These are phyloP conservation scores for Pholis gunnellus DNA, from an alignment of 2,113 vertebrate species.

Conservation along the genomic window DNA sequence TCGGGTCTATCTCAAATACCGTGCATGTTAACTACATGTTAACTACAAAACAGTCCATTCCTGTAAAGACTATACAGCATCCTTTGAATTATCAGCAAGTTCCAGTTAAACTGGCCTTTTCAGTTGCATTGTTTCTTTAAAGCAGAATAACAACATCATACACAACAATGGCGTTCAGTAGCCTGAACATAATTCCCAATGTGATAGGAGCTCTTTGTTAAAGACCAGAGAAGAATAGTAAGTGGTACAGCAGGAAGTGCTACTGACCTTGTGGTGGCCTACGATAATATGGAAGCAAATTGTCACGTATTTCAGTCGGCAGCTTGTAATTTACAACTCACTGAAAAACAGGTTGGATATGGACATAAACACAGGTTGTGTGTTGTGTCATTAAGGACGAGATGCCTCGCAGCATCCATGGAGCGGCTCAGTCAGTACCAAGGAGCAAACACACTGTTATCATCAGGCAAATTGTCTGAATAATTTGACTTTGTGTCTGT, in stretches of 20 bases:
- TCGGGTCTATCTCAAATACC: background rate
- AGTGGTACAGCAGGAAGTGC: constrained; percentile 29
- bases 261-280: constrained; percentile 51
- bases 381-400: constrained; percentile 33
- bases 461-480: constrained; percentile 38
- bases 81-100: background rate
- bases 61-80: too few relatives aligned
- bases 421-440: constrained; percentile 2
- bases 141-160: constrained; percentile 1
- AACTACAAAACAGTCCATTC: background rate
- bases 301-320: constrained; percentile 67
- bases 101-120: background rate
- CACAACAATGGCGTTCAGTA: background rate
- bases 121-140: constrained; percentile 1
- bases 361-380: constrained; percentile 62
- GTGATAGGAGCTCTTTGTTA: constrained; percentile 16
- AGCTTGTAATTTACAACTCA: constrained; percentile 71
- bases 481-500: constrained; percentile 38
- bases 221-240: constrained; percentile 17
- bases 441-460: constrained; percentile 40
- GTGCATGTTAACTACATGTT: background rate
- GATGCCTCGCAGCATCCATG: constrained; percentile 19
- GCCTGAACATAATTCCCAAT: background rate
- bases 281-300: constrained; percentile 55
- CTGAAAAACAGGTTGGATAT: constrained; percentile 45